Percentiles rank a stretch among this genome's conserved stretches.
These are phyloP conservation scores for Echeneis naucrates DNA, from an alignment of 2,797 vertebrate species.

Conservation along the genomic window DNA sequence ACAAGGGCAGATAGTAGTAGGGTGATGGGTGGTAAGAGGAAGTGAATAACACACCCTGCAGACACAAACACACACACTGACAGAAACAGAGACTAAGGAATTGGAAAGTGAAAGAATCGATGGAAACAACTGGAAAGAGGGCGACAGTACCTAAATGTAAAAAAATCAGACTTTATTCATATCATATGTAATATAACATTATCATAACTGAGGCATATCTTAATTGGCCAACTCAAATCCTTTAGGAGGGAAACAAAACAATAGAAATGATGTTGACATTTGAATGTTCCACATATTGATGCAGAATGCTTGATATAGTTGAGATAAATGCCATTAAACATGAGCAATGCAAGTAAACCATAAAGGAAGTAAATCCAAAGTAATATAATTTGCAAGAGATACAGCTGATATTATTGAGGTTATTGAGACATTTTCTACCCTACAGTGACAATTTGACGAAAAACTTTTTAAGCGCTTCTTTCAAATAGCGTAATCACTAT, in stretches of 20 bases:
- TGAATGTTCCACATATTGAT: not conserved
- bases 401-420: not conserved
- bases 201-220: not conserved
- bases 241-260: not conserved
- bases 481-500: not conserved
- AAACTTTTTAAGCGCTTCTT: not conserved
- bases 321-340: not conserved
- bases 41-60: too few species aligned
- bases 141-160: too few species aligned
- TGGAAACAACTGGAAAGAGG: too few species aligned
- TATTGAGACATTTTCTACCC: not conserved
- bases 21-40: not conserved
- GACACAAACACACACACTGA: too few species aligned
- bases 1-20: too few species aligned
- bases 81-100: too few species aligned
- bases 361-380: not conserved
- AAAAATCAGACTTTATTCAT: not conserved
- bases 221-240: not conserved
- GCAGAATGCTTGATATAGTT: not conserved
- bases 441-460: not conserved
- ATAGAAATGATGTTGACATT: too few species aligned
- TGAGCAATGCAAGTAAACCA: not conserved
- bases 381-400: not conserved
- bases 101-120: too few species aligned
- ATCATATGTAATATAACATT: not conserved